Evolutionary conservation across 2,113 vertebrate genomes (phyloP).

Genomic region (Phaetusa simplex): DNA sequence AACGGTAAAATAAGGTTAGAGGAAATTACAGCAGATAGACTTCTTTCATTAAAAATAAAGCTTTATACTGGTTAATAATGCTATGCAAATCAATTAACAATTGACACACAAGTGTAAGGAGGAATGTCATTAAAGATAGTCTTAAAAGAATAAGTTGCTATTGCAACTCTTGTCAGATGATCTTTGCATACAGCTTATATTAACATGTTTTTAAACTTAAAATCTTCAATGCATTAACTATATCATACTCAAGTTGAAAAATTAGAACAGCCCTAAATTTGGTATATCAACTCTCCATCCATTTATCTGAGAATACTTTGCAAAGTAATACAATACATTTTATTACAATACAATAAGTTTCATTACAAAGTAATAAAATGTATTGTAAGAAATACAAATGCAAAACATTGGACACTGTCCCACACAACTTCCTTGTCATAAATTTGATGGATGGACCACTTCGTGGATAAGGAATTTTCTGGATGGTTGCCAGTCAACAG

Average conservation of each 20-base stretch:
- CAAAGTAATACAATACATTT: background rate
- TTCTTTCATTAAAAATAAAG: background rate
- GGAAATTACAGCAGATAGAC: background rate
- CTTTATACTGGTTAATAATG: background rate
- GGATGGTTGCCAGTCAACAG: background rate
- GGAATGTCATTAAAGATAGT: background rate
- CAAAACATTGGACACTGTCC: background rate
- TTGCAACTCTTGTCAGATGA: background rate
- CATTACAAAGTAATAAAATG: background rate
- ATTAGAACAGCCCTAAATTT: background rate
- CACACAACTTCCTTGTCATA: background rate
- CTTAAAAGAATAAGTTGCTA: background rate
- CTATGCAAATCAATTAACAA: background rate
- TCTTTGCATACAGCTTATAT: background rate
- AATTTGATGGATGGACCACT: background rate
- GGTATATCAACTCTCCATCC: background rate
- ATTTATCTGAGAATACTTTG: background rate
- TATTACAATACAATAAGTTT: background rate
- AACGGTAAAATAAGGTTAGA: background rate
- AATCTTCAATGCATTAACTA: background rate
- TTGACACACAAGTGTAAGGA: background rate
- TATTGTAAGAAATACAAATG: background rate
- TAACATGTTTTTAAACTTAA: background rate
- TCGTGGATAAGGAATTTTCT: background rate
- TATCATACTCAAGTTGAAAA: background rate